These are phyloP conservation scores for Atopsyche davidsoni DNA, from an alignment of 1,140 invertebrate genomes.

Conservation along the genomic window DNA sequence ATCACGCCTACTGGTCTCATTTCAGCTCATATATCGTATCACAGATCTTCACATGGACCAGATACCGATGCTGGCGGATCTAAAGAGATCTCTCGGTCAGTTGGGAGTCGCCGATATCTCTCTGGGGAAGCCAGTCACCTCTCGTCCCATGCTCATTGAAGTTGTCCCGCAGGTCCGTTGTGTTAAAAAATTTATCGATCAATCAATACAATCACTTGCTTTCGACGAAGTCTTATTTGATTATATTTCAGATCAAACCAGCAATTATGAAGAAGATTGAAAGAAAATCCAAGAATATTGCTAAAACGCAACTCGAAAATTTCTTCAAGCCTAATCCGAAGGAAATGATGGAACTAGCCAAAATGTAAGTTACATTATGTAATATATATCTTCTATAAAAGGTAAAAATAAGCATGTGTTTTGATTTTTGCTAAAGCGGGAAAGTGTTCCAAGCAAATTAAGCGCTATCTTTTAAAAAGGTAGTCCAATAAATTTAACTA, in stretches of 20 bases:
- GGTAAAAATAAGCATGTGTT: background rate
- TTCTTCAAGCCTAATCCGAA: conserved; percentile 30
- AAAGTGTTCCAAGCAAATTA: too few species aligned
- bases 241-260: conserved; percentile 37
- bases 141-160: conserved; percentile 40
- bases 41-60: conserved; percentile 65
- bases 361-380: conserved; percentile 19
- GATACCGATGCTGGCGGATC: conserved; percentile 63
- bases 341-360: conserved; percentile 22
- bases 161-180: conserved; percentile 39
- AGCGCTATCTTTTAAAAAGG: background rate
- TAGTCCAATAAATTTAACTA: background rate
- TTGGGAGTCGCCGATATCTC: conserved; percentile 41
- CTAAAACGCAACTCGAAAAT: conserved; percentile 37
- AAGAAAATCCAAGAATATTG: conserved; percentile 39
- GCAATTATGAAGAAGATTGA: conserved; percentile 40
- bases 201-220: background rate
- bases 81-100: conserved; percentile 61
- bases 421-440: background rate
- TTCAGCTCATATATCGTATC: conserved; percentile 54
- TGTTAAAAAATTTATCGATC: background rate
- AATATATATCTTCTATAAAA: background rate
- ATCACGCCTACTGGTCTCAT: background rate
- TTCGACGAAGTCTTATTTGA: too few species aligned
- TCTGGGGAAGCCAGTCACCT: conserved; percentile 23